A percentile compares a stretch with the other conserved stretches of the same genome.
phyloP scores from a whole-genome alignment of 2,888 invertebrate species.

The Chrysopilus asiliformis region DNA sequence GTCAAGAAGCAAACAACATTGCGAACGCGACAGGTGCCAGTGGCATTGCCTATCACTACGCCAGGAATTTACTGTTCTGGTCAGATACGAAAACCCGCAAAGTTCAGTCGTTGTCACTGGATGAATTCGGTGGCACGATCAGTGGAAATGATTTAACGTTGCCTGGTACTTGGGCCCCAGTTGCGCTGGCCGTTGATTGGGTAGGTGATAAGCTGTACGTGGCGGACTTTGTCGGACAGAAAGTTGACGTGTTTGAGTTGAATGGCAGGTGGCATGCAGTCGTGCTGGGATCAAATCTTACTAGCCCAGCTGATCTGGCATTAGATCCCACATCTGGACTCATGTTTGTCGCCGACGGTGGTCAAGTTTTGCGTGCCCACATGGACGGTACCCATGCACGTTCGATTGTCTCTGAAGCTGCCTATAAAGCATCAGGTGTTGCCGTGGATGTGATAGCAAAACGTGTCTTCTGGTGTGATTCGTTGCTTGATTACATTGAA shows the following conservation, averaged over 20 bases:
- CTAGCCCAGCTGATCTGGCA: slow-evolving; percentile 81
- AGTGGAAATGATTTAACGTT: slow-evolving; percentile 49
- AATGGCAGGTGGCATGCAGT: slow-evolving; percentile 80
- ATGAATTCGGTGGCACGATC: slow-evolving; percentile 36
- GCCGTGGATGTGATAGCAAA: slow-evolving; percentile 82
- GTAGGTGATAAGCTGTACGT: slow-evolving; percentile 92
- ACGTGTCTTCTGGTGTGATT: slow-evolving; percentile 93
- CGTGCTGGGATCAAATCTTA: slow-evolving; percentile 79
- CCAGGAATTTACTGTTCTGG: slow-evolving; percentile 70
- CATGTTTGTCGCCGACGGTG: slow-evolving; percentile 77
- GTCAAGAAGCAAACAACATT: slow-evolving; percentile 46
- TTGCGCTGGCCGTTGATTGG: slow-evolving; percentile 92
- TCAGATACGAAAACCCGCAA: slow-evolving; percentile 78
- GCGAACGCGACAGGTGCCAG: slow-evolving; percentile 76
- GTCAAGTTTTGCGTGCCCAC: slow-evolving; percentile 71
- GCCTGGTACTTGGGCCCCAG: slow-evolving; percentile 79
- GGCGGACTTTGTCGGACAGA: slow-evolving; percentile 82
- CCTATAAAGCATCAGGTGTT: slow-evolving; percentile 86
- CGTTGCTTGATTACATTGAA: slow-evolving; percentile 87
- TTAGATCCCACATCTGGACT: slow-evolving; percentile 82
- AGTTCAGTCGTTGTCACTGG: slow-evolving; percentile 43
- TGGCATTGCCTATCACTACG: slow-evolving; percentile 73
- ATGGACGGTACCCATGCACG: slow-evolving; percentile 86
- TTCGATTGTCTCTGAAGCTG: slow-evolving; percentile 79
- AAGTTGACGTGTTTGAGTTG: slow-evolving; percentile 86